phyloP scores from a whole-genome alignment of 2,888 invertebrate species.

The Arrhopalites spinosus region DNA sequence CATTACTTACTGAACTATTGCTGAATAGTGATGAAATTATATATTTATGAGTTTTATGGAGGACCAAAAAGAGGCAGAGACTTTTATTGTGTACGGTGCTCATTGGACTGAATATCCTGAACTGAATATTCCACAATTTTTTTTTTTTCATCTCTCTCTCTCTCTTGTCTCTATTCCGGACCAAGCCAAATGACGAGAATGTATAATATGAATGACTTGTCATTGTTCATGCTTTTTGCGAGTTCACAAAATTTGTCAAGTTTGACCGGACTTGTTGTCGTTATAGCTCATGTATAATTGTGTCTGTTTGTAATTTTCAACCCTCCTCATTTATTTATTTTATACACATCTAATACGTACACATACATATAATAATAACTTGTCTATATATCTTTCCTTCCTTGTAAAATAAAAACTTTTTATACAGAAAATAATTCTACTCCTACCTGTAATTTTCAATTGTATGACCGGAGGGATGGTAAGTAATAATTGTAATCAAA shows the following conservation, averaged over 20 bases:
- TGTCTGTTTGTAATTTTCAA: not conserved
- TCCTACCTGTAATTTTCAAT: not conserved
- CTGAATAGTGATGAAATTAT: slow-evolving; percentile 37
- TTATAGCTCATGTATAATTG: not conserved
- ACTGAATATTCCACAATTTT: slow-evolving; percentile 33
- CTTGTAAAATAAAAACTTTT: too few species aligned
- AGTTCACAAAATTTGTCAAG: not conserved
- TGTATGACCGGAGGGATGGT: not conserved
- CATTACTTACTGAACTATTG: slow-evolving; percentile 30
- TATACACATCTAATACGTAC: not conserved
- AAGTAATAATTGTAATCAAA: slow-evolving; percentile 12
- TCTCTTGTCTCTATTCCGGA: slow-evolving; percentile 4
- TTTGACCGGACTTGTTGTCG: not conserved
- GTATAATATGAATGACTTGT: slow-evolving; percentile 28
- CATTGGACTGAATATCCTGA: slow-evolving; percentile 31
- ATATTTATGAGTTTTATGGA: slow-evolving; percentile 36
- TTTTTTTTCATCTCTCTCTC: not conserved
- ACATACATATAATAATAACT: too few species aligned
- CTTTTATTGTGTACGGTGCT: slow-evolving; percentile 32
- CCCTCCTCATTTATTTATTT: not conserved
- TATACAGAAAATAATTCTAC: too few species aligned
- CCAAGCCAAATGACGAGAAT: slow-evolving; percentile 22
- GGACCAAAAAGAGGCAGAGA: slow-evolving; percentile 8
- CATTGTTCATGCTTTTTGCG: slow-evolving; percentile 19
- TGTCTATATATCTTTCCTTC: too few species aligned